Percentiles rank a stretch among this genome's conserved stretches.
Evolutionary conservation across 2,888 invertebrate species (phyloP).

Genomic region (Diaprepes abbreviatus): DNA sequence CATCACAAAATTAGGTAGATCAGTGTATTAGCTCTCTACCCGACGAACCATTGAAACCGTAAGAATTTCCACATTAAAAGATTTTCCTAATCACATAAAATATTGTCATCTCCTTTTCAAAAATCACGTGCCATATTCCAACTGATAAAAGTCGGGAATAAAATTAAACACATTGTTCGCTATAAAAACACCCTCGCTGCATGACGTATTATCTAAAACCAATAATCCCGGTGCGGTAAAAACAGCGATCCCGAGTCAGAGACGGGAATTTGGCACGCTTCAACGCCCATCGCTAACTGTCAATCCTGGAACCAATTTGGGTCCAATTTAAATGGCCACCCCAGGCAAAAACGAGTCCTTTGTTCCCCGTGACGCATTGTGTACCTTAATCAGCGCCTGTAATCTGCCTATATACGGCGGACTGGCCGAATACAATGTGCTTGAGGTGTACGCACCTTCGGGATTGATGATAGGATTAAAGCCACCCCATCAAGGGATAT

Average conservation of each 20-base stretch:
- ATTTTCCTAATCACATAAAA: no score
- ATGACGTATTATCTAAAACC: constrained; percentile 51
- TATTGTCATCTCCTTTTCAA: background rate
- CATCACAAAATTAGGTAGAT: no score
- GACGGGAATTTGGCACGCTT: constrained; percentile 51
- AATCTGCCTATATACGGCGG: constrained; percentile 63
- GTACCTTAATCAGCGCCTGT: constrained; percentile 60
- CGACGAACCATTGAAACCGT: no score
- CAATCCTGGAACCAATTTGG: constrained; percentile 57
- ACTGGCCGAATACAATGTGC: constrained; percentile 61
- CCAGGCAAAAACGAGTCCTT: constrained; percentile 57
- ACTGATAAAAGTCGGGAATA: constrained; percentile 36
- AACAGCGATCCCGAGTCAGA: constrained; percentile 43
- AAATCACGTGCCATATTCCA: constrained; percentile 21
- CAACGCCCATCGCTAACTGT: constrained; percentile 52
- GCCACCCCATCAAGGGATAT: constrained; percentile 30
- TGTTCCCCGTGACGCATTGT: constrained; percentile 58
- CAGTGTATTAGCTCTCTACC: no score
- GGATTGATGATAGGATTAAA: constrained; percentile 62
- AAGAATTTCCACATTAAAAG: no score
- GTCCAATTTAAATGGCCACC: constrained; percentile 58
- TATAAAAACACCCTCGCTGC: constrained; percentile 44
- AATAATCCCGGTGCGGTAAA: constrained; percentile 51
- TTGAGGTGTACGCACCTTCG: constrained; percentile 61
- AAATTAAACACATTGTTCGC: constrained; percentile 45